Percentiles rank a stretch among this genome's conserved stretches.
These are phyloP conservation scores for Catagonus wagneri DNA, from an alignment of 2,113 vertebrate species.

Conservation along the genomic window DNA sequence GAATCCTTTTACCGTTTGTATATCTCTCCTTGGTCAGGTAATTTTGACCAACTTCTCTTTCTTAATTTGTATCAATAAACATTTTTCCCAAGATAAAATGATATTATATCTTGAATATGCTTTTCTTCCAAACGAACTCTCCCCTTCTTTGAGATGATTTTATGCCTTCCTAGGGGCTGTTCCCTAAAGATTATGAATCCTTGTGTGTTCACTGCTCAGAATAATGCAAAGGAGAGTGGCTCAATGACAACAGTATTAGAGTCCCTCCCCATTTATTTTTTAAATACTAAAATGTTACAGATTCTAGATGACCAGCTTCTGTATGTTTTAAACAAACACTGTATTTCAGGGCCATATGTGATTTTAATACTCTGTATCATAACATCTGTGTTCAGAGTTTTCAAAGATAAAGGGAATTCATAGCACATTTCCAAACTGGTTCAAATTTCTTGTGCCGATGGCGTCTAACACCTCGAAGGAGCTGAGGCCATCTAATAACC, in stretches of 20 bases:
- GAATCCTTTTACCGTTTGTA: not conserved
- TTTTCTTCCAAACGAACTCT: not conserved
- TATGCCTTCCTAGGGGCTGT: not conserved
- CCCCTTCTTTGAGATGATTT: not conserved
- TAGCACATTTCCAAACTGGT: not conserved
- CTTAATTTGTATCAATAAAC: not conserved
- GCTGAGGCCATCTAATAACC: slow-evolving; percentile 15
- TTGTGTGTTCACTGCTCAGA: not conserved
- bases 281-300: not conserved
- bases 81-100: slow-evolving; percentile 17
- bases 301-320: not conserved
- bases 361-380: slow-evolving; percentile 8
- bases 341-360: not conserved
- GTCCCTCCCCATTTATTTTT: not conserved
- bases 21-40: not conserved
- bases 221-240: not conserved
- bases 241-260: not conserved
- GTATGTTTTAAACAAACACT: not conserved
- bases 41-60: not conserved
- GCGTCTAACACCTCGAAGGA: not conserved
- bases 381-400: not conserved
- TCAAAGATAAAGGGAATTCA: not conserved
- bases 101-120: not conserved
- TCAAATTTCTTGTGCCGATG: slow-evolving; percentile 9
- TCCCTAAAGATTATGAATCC: not conserved